Base-by-base conservation (phyloP, 2,113 vertebrate genomes). In the Pollimyrus isidori region DNA sequence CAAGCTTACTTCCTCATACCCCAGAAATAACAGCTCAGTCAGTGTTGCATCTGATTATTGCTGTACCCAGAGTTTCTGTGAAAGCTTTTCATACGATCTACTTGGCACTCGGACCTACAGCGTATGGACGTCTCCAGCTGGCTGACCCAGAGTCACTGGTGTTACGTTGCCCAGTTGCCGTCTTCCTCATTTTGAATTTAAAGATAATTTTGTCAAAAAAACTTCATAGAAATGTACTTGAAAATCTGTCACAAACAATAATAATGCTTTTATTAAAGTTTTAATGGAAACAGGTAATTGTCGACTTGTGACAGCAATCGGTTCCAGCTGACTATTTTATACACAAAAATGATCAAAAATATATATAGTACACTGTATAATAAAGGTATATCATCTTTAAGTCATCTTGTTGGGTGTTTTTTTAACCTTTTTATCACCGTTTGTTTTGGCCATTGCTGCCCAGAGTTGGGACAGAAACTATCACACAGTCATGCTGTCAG, bases 21-120 rank as follows among this genome's bases (percentile, higher is more conserved):
- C 86, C 62, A 88, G 86, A 84, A 89, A 91, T 91, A 89, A 89
- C 90, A 88, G 86, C 89, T 35, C 21, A 69, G 56, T 86, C 30
- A 85, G 86, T 45, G 46, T 50, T 58, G n/a, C 45, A 30, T 85
- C 56, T 56, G 80, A 89, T 89, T 84, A 48, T 89, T 53, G 86
- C 53, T 46, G 76, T 69, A 87, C 52, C 45, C 53, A 21, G 30
- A 58, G 42, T 88, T 91, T 89, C 85, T 88, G 87, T 87, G 62
- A 89, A 87, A 83, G 86, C 83, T 69, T 56, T 23, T 73, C 58
- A 88, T 21, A 89, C 15, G 46, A 73, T 53, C 35, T 82, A 83
- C 86, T 50, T 73, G 83, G 52, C 80, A n/a, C 5, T 39, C 17
- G 4, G 69, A 13, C 69, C 35, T 39, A 35, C 30, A 10, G 69